Base-by-base conservation (phyloP, 2,113 vertebrate genomes). In the Ageneiosus marmoratus region DNA sequence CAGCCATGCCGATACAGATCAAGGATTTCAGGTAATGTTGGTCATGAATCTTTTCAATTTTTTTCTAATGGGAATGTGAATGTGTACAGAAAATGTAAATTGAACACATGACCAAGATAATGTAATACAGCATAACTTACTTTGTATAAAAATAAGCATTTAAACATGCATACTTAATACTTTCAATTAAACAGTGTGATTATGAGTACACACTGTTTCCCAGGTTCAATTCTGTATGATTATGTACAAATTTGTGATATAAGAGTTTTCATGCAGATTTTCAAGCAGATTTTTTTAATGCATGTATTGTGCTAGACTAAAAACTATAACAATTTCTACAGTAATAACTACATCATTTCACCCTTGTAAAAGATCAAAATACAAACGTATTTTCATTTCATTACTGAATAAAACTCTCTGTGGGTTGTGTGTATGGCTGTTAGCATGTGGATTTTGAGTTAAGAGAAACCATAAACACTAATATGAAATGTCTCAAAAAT, bases 371-470 rank as follows among this genome's bases (percentile, higher is more conserved):
- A 44, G 5, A 27, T 9, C 32, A 44, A 27, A 81, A 2, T 44
- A 12, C 79, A n/a, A 32, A 56, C 24, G 56, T n/a, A 44, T 27
- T 44, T 48, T 27, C 63, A 73, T 32, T 24, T 7, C 74, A 41
- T 20, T 67, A n/a, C 79, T 65, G 6, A 24, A 46, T 24, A 46
- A 55, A 37, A n/a, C 16, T 50, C 4, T 67, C 27, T 32, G 51
- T 24, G 13, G 37, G 15, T 12, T 48, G 53, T 73, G 27, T 32
- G 18, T 82, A 58, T 48, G 51, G 60, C 67, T 32, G 67, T n/a
- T n/a, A 73, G 80, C 80, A 82, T 82, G 55, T 46, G 24, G 37
- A 16, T 34, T 53, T 15, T 32, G 6, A 51, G 27, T 48, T 9
- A n/a, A 15, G 8, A 58, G 5, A n/a, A 60, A 46, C 22, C n/a